Base-by-base conservation (phyloP, 2,113 vertebrate genomes). In the Elanus axillaris region DNA sequence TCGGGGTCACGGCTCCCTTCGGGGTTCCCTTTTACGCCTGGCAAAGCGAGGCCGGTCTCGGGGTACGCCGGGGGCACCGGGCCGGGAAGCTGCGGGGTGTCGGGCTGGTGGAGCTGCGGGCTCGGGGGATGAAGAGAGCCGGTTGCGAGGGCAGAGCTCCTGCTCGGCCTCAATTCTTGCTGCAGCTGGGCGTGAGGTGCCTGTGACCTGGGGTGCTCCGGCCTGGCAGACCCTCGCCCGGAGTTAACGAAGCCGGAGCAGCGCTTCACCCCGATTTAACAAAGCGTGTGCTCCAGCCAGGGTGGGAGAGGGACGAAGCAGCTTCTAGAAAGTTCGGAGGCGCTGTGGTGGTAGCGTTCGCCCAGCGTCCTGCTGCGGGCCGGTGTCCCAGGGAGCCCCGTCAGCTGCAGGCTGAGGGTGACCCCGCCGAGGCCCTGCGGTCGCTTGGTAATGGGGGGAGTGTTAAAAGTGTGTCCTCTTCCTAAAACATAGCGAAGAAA, bases 1-100 rank as follows among this genome's bases (percentile, higher is more conserved):
- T 98, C 97, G 98, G 98, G 98, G 98, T 97, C 97, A 98, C 1
- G 52, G 27, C 52, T 53, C 38, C 73, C 9, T 0, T 0, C 0
- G 13, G 55, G 88, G 74, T 6, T 45, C 2, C 0, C 5, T 96
- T 97, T 97, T 86, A 17, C 31, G 17, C 13, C 1, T 32, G 55
- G 42, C 13, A n/a, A 23, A 22, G 10, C 5, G 11, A 20, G 42
- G 17, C 9, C 5, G 3, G 5, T 4, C 9, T 4, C 2, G 42
- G 43, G 25, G 15, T 31, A 2, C 26, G 17, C 9, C 1, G 2
- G 42, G 32, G 21, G 32, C 13, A 10, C 7, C 4, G 40, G 22
- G 21, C 10, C 3, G 11, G 29, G 22, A 3, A 9, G 29, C 17
- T 6, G 47, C 3, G 47, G 26, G 21, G 45, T 21, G 29, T 21